These are phyloP conservation scores for Phaetusa simplex DNA, from an alignment of 2,113 vertebrate species.

Conservation along the genomic window DNA sequence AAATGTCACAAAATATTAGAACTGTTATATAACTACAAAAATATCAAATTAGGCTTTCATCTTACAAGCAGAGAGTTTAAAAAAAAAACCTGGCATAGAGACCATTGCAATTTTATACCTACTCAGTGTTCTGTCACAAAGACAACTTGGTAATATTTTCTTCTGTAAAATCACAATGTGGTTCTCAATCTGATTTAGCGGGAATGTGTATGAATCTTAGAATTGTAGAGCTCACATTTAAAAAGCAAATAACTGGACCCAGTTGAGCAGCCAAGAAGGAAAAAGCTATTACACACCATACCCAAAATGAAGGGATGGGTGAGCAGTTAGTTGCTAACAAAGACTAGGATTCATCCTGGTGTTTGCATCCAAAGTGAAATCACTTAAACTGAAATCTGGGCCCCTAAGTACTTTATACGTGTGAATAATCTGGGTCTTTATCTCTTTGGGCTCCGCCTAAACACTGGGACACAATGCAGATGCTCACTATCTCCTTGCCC, in stretches of 20 bases:
- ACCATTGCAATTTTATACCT: conserved; percentile 75
- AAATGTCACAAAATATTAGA: conserved; percentile 85
- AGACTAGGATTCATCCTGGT: not conserved
- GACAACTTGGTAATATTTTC: conserved; percentile 78
- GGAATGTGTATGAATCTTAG: conserved; percentile 38
- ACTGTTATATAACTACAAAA: conserved; percentile 80
- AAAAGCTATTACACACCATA: not conserved
- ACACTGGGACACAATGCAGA: not conserved
- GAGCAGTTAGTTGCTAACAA: conserved; percentile 23
- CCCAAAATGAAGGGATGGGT: not conserved
- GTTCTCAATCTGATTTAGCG: conserved; percentile 69
- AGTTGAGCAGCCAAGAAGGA: conserved; percentile 54
- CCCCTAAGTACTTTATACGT: not conserved
- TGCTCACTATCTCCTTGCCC: not conserved
- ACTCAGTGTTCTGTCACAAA: conserved; percentile 78
- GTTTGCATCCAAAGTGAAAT: conserved; percentile 1
- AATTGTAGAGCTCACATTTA: conserved; percentile 55
- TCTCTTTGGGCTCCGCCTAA: not conserved
- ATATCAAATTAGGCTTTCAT: conserved; percentile 74
- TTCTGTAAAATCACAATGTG: conserved; percentile 68
- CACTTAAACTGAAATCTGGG: conserved; percentile 8
- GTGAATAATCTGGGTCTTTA: conserved; percentile 40
- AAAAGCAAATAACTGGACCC: conserved; percentile 52
- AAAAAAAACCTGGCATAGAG: conserved; percentile 67
- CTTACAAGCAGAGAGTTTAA: conserved; percentile 53